Percentiles rank a stretch among this genome's conserved stretches.
Evolutionary conservation across 2,797 vertebrate species (phyloP).

Genomic region (Protonibea diacanthus): DNA sequence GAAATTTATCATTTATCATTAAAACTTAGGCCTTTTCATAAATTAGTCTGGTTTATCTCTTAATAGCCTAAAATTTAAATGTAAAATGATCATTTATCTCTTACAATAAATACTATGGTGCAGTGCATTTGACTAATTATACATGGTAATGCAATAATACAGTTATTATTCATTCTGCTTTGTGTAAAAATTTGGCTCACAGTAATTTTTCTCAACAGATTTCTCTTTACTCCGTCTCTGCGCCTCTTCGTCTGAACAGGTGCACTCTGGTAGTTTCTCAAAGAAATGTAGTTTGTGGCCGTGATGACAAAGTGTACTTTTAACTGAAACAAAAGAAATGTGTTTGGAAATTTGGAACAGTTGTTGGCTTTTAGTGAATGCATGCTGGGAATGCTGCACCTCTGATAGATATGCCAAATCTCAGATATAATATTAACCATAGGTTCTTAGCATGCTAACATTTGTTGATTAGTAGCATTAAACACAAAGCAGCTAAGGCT

Average conservation of each 20-base stretch:
- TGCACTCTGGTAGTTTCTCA: constrained; percentile 8
- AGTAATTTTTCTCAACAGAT: background rate
- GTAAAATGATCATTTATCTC: background rate
- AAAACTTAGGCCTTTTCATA: constrained; percentile 3
- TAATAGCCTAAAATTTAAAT: constrained; percentile 32
- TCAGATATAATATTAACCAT: background rate
- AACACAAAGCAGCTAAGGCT: background rate
- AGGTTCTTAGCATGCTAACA: too few species aligned
- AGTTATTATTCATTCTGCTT: constrained; percentile 2
- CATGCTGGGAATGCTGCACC: constrained; percentile 25
- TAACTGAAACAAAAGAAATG: background rate
- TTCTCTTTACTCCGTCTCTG: background rate
- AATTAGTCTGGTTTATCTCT: background rate
- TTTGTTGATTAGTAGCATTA: too few species aligned
- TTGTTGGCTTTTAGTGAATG: constrained; percentile 25
- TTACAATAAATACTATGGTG: constrained; percentile 4
- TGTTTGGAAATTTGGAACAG: background rate
- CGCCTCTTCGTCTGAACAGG: constrained; percentile 8
- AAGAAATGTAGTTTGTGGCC: background rate
- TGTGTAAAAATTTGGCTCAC: background rate
- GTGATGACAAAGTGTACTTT: background rate
- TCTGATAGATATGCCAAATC: constrained; percentile 1
- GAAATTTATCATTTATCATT: constrained; percentile 3
- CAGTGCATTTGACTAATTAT: constrained; percentile 32
- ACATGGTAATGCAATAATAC: background rate